Conservation (phyloP, 2,888 invertebrate genomes). For the Rotaria magnacalcarata region DNA sequence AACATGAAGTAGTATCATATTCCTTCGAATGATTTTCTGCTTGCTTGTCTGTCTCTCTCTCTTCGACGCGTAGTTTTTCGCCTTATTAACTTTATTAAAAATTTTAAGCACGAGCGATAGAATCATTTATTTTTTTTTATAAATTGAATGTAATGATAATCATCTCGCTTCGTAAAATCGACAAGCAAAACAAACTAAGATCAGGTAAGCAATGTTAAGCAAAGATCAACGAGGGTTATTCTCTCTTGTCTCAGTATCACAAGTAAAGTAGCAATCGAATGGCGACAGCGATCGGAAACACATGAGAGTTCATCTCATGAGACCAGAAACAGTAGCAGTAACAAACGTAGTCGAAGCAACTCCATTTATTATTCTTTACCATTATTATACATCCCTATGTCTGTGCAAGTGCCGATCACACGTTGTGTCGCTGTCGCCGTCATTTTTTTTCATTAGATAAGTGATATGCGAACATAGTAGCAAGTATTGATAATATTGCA, state of each 20-base stretch:
- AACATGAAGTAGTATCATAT: not conserved
- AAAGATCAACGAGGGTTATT: not conserved
- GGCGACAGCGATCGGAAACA: not conserved
- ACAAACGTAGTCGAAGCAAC: not conserved
- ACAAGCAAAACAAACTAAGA: not conserved
- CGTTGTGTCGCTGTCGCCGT: not conserved
- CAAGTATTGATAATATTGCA: not conserved
- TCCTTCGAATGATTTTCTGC: not conserved
- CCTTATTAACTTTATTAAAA: not conserved
- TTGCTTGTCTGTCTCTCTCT: no score
- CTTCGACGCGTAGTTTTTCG: not conserved
- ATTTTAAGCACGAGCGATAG: not conserved
- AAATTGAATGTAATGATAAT: no score
- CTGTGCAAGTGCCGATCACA: not conserved
- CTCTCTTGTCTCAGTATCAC: not conserved
- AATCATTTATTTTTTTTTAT: not conserved
- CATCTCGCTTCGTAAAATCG: no score
- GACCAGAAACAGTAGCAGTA: not conserved
- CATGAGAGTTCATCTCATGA: slow-evolving; percentile 1
- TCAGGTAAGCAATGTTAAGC: not conserved
- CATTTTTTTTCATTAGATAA: slow-evolving; percentile 3
- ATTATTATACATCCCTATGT: not conserved
- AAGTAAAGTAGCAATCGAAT: not conserved
- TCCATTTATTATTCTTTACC: slow-evolving; percentile 9
- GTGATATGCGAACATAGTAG: slow-evolving; percentile 6